These are phyloP conservation scores for Porites rus DNA, from an alignment of 92 coral and sea anemone genomes.

Conservation along the genomic window DNA sequence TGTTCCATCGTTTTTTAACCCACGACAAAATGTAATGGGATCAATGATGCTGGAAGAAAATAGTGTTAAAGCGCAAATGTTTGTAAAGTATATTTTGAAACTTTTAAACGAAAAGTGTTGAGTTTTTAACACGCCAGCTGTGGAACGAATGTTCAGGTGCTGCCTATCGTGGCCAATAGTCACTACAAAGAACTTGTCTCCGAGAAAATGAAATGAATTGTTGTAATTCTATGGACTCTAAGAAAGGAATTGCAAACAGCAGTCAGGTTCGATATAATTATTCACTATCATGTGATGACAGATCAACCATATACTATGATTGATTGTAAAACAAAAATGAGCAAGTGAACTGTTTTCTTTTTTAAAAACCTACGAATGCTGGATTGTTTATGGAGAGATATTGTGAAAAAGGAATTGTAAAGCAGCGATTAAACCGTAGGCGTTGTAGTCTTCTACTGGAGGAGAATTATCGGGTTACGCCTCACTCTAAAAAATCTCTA, in stretches of 20 bases:
- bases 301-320: neutral
- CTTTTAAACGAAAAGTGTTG: slow-evolving; percentile 29
- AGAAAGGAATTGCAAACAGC: slow-evolving; percentile 13
- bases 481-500: slow-evolving; percentile 13
- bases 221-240: slow-evolving; percentile 11
- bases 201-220: slow-evolving; percentile 7
- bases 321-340: slow-evolving; percentile 5
- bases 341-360: neutral
- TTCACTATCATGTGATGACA: slow-evolving; percentile 10
- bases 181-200: slow-evolving; percentile 19
- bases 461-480: slow-evolving; percentile 5
- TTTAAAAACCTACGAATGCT: slow-evolving; percentile 12
- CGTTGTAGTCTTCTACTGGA: neutral
- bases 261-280: slow-evolving; percentile 9
- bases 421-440: slow-evolving; percentile 20
- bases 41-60: slow-evolving; percentile 37
- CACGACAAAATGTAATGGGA: slow-evolving; percentile 53
- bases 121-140: neutral
- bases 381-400: neutral
- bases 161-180: slow-evolving; percentile 10
- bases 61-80: slow-evolving; percentile 27
- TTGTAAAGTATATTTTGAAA: slow-evolving; percentile 40
- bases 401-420: slow-evolving; percentile 18
- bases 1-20: slow-evolving; percentile 61
- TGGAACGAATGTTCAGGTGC: slow-evolving; percentile 1